phyloP scores from a whole-genome alignment of 2,113 vertebrate genomes.

The Ivindomyrus marchei region DNA sequence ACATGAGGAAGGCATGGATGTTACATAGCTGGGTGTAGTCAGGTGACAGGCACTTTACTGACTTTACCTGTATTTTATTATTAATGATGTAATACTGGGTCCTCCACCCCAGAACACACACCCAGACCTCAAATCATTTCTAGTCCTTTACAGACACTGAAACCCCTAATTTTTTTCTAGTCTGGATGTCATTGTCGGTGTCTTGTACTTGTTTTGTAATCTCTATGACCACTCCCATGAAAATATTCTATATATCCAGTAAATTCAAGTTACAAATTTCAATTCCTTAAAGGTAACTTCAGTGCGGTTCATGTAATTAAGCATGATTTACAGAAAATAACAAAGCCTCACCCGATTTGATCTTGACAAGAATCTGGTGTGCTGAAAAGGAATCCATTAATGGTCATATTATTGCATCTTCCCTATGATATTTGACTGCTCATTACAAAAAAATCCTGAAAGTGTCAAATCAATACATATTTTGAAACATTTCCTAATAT shows the following conservation, averaged over 20 bases:
- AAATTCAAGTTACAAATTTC: not conserved
- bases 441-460: not conserved
- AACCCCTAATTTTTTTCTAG: too few species aligned
- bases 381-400: not conserved
- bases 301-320: not conserved
- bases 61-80: too few species aligned
- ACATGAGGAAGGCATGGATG: too few species aligned
- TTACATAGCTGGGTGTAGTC: too few species aligned
- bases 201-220: not conserved
- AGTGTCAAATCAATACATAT: not conserved
- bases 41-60: too few species aligned
- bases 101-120: too few species aligned
- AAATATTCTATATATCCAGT: not conserved
- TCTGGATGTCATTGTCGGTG: too few species aligned
- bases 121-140: too few species aligned
- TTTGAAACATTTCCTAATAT: not conserved
- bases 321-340: not conserved
- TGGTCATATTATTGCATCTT: not conserved
- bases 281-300: not conserved
- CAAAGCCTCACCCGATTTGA: not conserved
- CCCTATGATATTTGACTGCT: not conserved
- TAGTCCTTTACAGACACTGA: too few species aligned
- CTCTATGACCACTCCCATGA: not conserved
- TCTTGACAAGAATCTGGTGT: not conserved
- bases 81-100: too few species aligned